Conservation (phyloP, 2,888 invertebrate genomes). For the Drepanosiphum platanoidis region DNA sequence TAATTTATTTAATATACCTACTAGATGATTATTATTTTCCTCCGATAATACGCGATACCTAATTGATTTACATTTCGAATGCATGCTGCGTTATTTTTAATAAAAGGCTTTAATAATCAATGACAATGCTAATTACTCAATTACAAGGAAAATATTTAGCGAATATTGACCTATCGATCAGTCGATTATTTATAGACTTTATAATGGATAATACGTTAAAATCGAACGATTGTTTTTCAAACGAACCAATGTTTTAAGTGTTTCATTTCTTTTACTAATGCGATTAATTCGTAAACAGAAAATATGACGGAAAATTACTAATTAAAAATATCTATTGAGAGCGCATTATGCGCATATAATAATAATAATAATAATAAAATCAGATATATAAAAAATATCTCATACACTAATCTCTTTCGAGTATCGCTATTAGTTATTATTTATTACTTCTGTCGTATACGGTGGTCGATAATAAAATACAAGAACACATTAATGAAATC, state of each 20-base stretch:
- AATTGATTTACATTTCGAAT: not conserved
- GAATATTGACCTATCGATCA: too few species aligned
- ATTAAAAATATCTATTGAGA: not conserved
- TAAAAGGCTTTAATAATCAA: too few species aligned
- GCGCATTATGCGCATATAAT: not conserved
- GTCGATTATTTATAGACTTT: too few species aligned
- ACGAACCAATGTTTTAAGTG: not conserved
- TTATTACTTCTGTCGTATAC: not conserved
- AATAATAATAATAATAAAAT: constrained; percentile 10
- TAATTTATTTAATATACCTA: not conserved
- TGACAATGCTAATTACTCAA: too few species aligned
- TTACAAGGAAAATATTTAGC: too few species aligned
- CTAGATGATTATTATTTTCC: not conserved
- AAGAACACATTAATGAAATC: not conserved
- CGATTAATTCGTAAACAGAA: not conserved
- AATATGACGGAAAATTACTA: not conserved
- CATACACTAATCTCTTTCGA: not conserved
- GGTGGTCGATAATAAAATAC: not conserved
- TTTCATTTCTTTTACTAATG: not conserved
- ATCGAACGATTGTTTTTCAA: too few species aligned
- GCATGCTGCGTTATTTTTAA: too few species aligned
- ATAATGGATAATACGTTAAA: too few species aligned
- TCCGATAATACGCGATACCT: not conserved
- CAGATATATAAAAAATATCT: not conserved
- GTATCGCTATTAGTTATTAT: not conserved